Base-by-base conservation (phyloP, 1,140 invertebrate genomes). In the Nephila pilipes region DNA sequence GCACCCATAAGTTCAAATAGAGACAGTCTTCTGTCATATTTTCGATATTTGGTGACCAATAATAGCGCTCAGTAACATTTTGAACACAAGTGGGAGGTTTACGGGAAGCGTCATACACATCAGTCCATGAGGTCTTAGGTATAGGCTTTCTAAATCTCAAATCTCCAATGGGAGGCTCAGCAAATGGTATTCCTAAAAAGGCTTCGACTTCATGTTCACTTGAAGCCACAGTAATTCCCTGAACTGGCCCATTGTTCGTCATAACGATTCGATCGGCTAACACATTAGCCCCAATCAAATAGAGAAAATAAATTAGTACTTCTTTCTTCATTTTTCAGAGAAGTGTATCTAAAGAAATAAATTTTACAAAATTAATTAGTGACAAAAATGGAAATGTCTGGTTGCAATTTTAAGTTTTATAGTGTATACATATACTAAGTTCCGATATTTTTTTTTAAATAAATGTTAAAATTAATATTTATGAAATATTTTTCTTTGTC, bases 1-100 rank as follows among this genome's bases (percentile, higher is more conserved):
- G 98, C 32, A 98, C 98, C 98, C 98, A 99, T 79, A 99, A 96
- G 95, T 99, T 99, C 94, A 99, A 96, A 95, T 99, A 99, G 0
- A 99, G 96, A 95, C 98, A 99, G 95, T 99, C 98, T 96, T 99
- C 98, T 18, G 97, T 98, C 92, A 98, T 97, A 95, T 92, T 69
- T 36, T 90, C 29, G 18, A 81, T 12, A 36, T 69, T 46, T 8
- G 93, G 87, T 8, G 63, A 32, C 14, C n/a, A 87, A 12, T 91
- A 65, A 55, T 32, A 65, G 1, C 55, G 1, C 6, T 20, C 2
- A 3, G 65, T 60, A 10, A 36, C 32, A 22, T 85, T 89, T 90
- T 94, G 93, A 4, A 94, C 81, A 87, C 94, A 94, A 12, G 93
- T 32, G 38, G 89, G 90, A 16, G 85, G 87, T 54, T 54, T 20